Base-by-base conservation (phyloP, 92 coral and sea anemone genomes). In the Montipora capitata region DNA sequence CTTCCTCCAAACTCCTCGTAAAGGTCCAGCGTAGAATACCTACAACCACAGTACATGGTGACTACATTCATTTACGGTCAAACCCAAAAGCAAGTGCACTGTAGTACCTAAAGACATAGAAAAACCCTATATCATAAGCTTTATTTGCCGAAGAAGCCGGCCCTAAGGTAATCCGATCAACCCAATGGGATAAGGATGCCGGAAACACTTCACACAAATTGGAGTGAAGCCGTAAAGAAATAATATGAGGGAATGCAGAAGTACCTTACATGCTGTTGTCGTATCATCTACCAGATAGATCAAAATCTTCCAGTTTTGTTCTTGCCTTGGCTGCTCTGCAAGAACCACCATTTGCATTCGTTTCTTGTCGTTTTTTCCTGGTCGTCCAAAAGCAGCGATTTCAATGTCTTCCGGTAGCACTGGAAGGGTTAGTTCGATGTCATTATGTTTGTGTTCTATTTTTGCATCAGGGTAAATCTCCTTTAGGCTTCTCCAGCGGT, bases 271-370 rank as follows among this genome's bases (percentile, higher is more conserved):
- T 35, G 82, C 77, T 61, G 43, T 38, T 16, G 51, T 58, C 27
- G 72, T 18, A 40, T 84, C 88, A 44, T 84, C 88, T 44, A 84
- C 52, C 7, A 84, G 74, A 64, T 84, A 84, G 61, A 84, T 82
- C 49, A 40, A 27, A n/a, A 84, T 49, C 65, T 64, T 27, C 81
- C 80, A 73, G 73, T 73, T 51, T 49, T 64, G 43, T 76, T 82
- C 88, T 73, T 71, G 77, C 10, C 48, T 63, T 12, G 88, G 80
- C 0, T 65, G 45, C 16, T 17, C 27, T 0, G 73, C 88, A 64
- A 84, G 63, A 74, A 84, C 63, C 38, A 72, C 82, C 82, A 74
- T 74, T 49, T 84, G 81, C 88, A 84, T 84, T 39, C 88, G 81
- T 58, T 84, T 84, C 73, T 64, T 44, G 81, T 84, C 88, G 14